Base-by-base conservation (phyloP, 2,113 vertebrate species). In the Pavo muticus region DNA sequence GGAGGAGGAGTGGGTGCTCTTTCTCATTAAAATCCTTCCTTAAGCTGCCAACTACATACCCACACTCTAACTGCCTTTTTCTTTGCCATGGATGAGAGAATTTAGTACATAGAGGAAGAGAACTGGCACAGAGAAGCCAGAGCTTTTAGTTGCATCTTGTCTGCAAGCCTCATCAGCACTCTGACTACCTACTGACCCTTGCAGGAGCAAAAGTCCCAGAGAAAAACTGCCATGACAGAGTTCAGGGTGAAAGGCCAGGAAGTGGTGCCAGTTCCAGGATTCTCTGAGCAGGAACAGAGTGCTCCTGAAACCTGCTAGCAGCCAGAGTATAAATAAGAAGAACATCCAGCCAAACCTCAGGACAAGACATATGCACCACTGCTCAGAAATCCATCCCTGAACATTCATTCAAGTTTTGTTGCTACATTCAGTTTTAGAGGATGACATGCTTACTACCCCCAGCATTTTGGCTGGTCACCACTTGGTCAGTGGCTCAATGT, bases 11-110 rank as follows among this genome's bases (percentile, higher is more conserved):
- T 83, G 19, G 42, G 59, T 17, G 68, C 17, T 63, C 32, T 69
- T 71, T 84, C 80, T 93, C 74, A 89, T 85, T 80, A 85, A 95
- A 96, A 94, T 92, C 78, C 54, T 87, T 91, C 63, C 81, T 91
- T 73, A 78, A 40, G 35, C 78, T 87, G 91, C 84, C 78, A 94
- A 3, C 63, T 85, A 23, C 39, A 76, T 48, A 45, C 45, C 50
- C 87, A 92, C 64, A 1, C 68, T 88, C 57, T 72, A 68, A 77
- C 19, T 60, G 74, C 73, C 73, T 88, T 42, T 91, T 91, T 73
- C 84, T 87, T 80, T 72, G 54, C 35, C 5, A 0, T 12, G 17
- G n/a, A 45, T 88, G 68, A 21, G 24, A 80, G 68, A 24, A 35
- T 93, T 68, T n/a, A 78, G 57, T 5, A 63, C 7, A 0, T 4